Evolutionary conservation across 2,888 invertebrate species (phyloP), one percentile per base, ranked within the genome.

Genomic region (Agrotis clavis): DNA sequence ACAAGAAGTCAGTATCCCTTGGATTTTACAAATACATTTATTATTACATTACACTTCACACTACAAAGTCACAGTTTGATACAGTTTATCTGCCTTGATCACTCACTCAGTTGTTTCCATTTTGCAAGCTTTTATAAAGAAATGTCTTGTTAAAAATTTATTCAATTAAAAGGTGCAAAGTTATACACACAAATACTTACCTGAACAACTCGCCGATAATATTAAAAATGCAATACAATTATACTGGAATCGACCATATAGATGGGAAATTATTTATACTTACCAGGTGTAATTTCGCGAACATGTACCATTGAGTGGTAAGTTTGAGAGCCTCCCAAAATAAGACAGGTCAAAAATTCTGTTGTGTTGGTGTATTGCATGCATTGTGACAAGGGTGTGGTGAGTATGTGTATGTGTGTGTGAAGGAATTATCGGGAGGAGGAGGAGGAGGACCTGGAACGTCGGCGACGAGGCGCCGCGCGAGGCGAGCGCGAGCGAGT

Each of bases 371-470:
- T 83, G 84, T 72, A 65, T 71, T 68, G 81, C 74, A 82, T 80
- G 81, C 81, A 74, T 73, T 63, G 74, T 65, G 76, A 71, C 72
- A 67, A 68, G 67, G 76, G 68, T 68, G 81, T 71, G 63, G 76
- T 67, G 77, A 68, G 74, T 79, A 71, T 82, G 48, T 79, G 65
- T 74, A 64, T 74, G 77, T 74, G 71, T 79, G 79, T 79, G 79
- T 81, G 67, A 70, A 62, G 83, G 80, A 77, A 75, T 88, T 95
- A 97, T 94, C 97, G 97, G 85, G 98, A 97, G 92, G 97, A 98
- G 92, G 98, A 98, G 77, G 98, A 98, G 88, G 97, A 98, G 82
- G 98, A 98, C 91, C 97, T 97, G 92, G 97, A 97, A 90, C 97
- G 97, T 89, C 97, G 97, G 87, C 97, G 97, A 87, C 97, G 97